Conservation (phyloP, 1,140 invertebrate species). For the Telenomus remus region DNA sequence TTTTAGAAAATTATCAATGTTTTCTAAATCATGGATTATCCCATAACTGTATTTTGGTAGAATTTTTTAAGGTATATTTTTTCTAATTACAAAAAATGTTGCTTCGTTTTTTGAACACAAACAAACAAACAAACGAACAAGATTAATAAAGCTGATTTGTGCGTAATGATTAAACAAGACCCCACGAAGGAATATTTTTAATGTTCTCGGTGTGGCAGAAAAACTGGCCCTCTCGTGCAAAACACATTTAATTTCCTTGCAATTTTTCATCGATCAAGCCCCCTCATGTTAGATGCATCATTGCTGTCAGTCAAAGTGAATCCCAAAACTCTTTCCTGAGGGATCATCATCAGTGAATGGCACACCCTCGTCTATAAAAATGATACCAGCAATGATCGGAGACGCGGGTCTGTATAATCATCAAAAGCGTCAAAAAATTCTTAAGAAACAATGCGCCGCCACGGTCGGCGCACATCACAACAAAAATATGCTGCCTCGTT, state of each 20-base stretch:
- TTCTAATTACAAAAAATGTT: too few relatives aligned
- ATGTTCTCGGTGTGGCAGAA: too few relatives aligned
- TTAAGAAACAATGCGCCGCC: slow-evolving; percentile 34
- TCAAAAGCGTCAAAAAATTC: slow-evolving; percentile 36
- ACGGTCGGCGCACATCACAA: slow-evolving; percentile 26
- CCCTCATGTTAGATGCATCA: slow-evolving; percentile 20
- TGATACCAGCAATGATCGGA: slow-evolving; percentile 18
- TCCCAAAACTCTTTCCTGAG: slow-evolving; percentile 17
- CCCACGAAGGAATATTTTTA: too few relatives aligned
- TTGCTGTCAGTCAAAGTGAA: slow-evolving; percentile 19
- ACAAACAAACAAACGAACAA: background rate
- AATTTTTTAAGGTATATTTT: too few relatives aligned
- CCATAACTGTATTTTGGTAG: too few relatives aligned
- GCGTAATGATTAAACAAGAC: background rate
- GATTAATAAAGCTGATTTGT: background rate
- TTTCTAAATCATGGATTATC: too few relatives aligned
- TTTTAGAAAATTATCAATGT: too few relatives aligned
- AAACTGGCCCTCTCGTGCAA: background rate
- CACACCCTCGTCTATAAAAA: slow-evolving; percentile 11
- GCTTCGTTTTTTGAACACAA: too few relatives aligned
- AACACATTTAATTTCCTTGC: slow-evolving; percentile 2
- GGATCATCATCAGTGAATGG: slow-evolving; percentile 38
- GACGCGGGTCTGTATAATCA: slow-evolving; percentile 15
- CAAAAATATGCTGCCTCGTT: slow-evolving; percentile 31
- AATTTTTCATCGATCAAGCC: slow-evolving; percentile 32